Evolutionary conservation across 2,797 vertebrate species (phyloP).

Genomic region (Hylomyscus alleni): DNA sequence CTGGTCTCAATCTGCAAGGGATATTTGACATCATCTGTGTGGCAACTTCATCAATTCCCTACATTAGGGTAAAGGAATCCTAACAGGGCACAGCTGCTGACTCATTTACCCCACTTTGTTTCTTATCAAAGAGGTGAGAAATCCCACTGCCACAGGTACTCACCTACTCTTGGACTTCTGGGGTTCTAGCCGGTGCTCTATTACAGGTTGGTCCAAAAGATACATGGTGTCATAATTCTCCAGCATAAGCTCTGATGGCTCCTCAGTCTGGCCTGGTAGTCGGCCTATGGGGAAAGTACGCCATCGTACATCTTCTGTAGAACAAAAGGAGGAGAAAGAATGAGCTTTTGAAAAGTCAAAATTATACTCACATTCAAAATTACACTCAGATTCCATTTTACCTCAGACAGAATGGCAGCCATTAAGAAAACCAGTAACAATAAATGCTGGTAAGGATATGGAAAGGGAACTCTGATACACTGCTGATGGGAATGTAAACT

Average conservation of each 20-base stretch:
- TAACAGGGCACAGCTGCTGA: conserved; percentile 24
- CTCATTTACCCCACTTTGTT: neutral
- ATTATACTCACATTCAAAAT: neutral
- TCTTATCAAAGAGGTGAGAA: conserved; percentile 53
- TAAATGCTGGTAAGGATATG: neutral
- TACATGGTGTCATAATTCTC: conserved; percentile 94
- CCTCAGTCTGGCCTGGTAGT: conserved; percentile 95
- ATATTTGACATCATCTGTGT: conserved; percentile 2
- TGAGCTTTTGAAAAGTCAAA: neutral
- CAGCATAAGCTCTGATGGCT: conserved; percentile 94
- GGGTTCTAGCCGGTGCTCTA: conserved; percentile 87
- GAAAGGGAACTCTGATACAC: neutral
- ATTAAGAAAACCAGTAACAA: neutral
- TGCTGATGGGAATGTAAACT: neutral
- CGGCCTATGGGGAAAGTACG: conserved; percentile 94
- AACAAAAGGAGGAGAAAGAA: conserved; percentile 44
- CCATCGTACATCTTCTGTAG: conserved; percentile 93
- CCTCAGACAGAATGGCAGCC: neutral
- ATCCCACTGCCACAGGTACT: conserved; percentile 44
- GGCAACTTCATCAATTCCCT: neutral
- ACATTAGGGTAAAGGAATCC: neutral
- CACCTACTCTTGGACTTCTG: conserved; percentile 74
- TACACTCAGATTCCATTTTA: neutral
- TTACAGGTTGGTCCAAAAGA: conserved; percentile 94
- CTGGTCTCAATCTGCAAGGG: neutral